A percentile compares a stretch with the other conserved stretches of the same genome.
Conservation (phyloP, 2,797 vertebrate genomes). For the Protosalanx chinensis region DNA sequence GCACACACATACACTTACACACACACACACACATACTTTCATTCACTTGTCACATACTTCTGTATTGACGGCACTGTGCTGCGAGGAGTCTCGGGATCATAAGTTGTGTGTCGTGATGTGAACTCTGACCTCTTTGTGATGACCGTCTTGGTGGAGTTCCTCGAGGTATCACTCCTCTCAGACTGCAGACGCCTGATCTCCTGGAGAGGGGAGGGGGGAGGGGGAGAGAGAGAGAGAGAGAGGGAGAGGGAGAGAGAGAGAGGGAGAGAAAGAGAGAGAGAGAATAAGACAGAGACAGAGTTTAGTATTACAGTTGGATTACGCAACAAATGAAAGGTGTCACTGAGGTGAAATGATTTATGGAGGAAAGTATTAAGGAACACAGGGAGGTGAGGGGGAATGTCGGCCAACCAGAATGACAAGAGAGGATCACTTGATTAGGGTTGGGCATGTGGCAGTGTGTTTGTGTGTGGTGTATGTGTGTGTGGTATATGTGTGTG, state of each 20-base stretch:
- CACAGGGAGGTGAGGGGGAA: neutral
- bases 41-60: neutral
- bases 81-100: neutral
- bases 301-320: too few relatives aligned
- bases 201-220: constrained; percentile 32
- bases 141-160: constrained; percentile 76
- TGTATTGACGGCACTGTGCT: too few relatives aligned
- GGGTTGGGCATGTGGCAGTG: too few relatives aligned
- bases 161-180: constrained; percentile 66
- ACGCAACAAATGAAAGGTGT: neutral
- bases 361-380: neutral
- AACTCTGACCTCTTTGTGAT: constrained; percentile 86
- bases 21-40: neutral
- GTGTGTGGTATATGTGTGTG: too few relatives aligned
- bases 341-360: neutral
- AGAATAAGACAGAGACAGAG: neutral
- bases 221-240: too few relatives aligned
- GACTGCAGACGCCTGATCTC: constrained; percentile 81
- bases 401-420: neutral
- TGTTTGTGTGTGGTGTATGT: too few relatives aligned
- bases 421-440: neutral
- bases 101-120: neutral
- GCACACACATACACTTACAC: neutral
- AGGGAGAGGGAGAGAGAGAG: too few relatives aligned
- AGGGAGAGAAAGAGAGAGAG: neutral